Percentiles rank a stretch among this genome's conserved stretches.
phyloP scores from a whole-genome alignment of 2,888 invertebrate species.

The Lutraria lutraria region DNA sequence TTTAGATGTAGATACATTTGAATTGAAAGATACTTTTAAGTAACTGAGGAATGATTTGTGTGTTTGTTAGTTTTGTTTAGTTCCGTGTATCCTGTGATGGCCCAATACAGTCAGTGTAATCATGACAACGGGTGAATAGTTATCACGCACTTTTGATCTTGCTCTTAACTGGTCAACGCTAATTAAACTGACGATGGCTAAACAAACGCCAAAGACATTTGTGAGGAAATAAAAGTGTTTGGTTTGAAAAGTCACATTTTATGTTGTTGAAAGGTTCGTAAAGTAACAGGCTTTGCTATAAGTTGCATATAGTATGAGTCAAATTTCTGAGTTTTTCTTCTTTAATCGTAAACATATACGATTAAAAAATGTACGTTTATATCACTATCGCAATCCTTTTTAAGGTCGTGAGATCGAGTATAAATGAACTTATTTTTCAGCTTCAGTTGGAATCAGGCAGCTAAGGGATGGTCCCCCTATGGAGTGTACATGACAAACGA shows the following conservation, averaged over 20 bases:
- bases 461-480: neutral
- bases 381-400: too few relatives aligned
- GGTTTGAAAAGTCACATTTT: neutral
- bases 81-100: constrained; percentile 42
- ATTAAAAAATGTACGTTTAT: too few relatives aligned
- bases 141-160: constrained; percentile 37
- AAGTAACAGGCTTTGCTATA: neutral
- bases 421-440: neutral
- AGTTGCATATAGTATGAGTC: neutral
- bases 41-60: constrained; percentile 34
- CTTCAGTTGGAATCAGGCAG: neutral
- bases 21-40: constrained; percentile 6
- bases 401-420: too few relatives aligned
- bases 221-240: neutral
- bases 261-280: neutral
- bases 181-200: neutral
- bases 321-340: neutral
- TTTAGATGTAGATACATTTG: constrained; percentile 12
- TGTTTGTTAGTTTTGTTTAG: constrained; percentile 23
- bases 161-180: neutral
- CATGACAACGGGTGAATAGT: neutral
- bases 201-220: neutral
- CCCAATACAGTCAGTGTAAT: constrained; percentile 19
- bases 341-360: neutral
- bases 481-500: neutral